Conservation (phyloP, 2,888 invertebrate genomes). For the Frankliniella fusca region DNA sequence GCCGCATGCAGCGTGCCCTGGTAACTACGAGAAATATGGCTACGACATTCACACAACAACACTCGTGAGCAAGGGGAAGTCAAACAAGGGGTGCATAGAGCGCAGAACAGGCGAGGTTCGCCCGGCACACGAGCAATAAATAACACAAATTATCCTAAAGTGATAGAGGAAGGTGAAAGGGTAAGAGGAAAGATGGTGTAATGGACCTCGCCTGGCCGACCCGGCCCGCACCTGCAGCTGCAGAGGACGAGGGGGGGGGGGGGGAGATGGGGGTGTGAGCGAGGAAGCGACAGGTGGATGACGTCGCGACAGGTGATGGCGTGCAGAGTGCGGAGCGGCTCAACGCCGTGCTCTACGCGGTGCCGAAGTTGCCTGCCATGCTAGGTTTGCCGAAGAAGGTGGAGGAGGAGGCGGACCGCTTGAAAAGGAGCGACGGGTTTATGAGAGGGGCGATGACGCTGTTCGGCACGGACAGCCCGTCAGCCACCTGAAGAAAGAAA, state of each 20-base stretch:
- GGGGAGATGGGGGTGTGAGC: too few relatives aligned
- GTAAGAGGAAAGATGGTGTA: too few relatives aligned
- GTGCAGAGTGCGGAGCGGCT: too few relatives aligned
- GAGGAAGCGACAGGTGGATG: too few relatives aligned
- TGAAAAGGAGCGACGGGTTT: conserved; percentile 26
- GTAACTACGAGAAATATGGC: conserved; percentile 16
- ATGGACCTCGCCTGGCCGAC: too few relatives aligned
- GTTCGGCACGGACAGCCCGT: conserved; percentile 21
- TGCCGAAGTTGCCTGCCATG: conserved; percentile 5
- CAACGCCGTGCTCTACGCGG: background rate
- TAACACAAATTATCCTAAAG: too few relatives aligned
- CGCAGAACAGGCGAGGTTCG: background rate
- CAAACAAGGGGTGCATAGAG: background rate
- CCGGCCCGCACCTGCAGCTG: too few relatives aligned
- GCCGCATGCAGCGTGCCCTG: background rate
- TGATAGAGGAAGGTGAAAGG: too few relatives aligned
- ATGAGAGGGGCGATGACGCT: conserved; percentile 22
- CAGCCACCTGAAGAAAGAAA: conserved; percentile 8
- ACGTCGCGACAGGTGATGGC: too few relatives aligned
- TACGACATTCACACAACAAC: background rate
- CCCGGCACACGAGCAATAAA: too few relatives aligned
- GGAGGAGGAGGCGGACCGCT: conserved; percentile 16
- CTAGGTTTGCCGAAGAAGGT: conserved; percentile 19
- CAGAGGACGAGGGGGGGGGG: background rate
- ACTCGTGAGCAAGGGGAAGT: conserved; percentile 3